phyloP scores from a whole-genome alignment of 53 echinoderm and acorn worm species.

The Apostichopus leukothele region DNA sequence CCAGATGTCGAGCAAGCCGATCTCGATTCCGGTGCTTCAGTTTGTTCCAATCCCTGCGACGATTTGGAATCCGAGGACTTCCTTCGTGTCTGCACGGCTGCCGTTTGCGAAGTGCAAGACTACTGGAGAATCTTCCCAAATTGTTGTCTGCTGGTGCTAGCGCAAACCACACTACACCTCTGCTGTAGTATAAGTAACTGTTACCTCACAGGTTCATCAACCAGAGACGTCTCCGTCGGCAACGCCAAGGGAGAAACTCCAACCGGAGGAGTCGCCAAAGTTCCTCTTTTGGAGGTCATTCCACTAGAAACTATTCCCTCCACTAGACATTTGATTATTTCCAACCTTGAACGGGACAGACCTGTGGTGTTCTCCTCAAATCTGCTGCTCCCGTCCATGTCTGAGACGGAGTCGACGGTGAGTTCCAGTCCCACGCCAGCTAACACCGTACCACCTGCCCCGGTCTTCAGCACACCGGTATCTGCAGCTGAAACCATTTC shows the following conservation, averaged over 20 bases:
- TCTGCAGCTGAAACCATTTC: not conserved
- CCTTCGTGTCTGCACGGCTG: not conserved
- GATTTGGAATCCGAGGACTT: conserved; percentile 30
- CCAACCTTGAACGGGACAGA: not conserved
- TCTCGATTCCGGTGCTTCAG: too few species aligned
- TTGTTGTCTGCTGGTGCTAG: conserved; percentile 59
- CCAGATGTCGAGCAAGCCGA: conserved; percentile 11
- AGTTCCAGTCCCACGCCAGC: not conserved
- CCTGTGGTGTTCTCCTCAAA: not conserved
- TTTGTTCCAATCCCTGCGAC: conserved; percentile 2
- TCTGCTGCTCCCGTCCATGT: not conserved
- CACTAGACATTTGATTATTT: conserved; percentile 17
- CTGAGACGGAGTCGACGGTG: not conserved
- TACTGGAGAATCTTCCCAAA: conserved; percentile 49
- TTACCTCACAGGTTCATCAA: not conserved
- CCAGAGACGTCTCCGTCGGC: conserved; percentile 19
- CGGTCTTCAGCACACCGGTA: not conserved
- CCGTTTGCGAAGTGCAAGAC: conserved; percentile 42
- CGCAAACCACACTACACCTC: conserved; percentile 50
- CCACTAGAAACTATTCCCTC: not conserved
- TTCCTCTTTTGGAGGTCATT: not conserved
- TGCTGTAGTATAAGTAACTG: conserved; percentile 24
- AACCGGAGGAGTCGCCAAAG: not conserved
- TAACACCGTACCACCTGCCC: not conserved
- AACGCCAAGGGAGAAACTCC: not conserved